Conservation (phyloP, 2,113 vertebrate species). For the Xenopus borealis region DNA sequence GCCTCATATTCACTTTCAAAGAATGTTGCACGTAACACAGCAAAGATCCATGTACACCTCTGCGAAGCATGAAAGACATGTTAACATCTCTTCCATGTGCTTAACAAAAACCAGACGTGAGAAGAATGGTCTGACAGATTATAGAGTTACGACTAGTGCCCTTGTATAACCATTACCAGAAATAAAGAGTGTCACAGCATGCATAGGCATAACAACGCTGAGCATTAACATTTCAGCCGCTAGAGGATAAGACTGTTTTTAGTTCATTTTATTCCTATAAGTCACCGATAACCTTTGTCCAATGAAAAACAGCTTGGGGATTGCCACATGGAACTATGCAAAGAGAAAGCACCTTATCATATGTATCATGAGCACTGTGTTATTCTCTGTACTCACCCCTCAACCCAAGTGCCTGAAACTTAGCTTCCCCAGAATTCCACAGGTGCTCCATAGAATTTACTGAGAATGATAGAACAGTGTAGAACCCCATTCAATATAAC, state of each 20-base stretch:
- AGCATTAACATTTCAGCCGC: background rate
- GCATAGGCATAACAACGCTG: conserved; percentile 1
- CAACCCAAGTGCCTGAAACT: background rate
- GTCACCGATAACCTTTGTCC: background rate
- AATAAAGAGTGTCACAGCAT: conserved; percentile 13
- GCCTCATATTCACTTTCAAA: background rate
- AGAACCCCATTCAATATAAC: too few species aligned
- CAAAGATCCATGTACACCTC: background rate
- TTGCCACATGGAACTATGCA: background rate
- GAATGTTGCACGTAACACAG: background rate
- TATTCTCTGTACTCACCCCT: background rate
- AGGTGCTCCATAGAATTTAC: too few species aligned
- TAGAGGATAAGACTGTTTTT: conserved; percentile 3
- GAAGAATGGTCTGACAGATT: conserved; percentile 11
- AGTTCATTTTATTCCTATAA: background rate
- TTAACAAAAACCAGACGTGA: conserved; percentile 28
- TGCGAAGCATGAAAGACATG: conserved; percentile 18
- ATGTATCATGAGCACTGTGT: background rate
- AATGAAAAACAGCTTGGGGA: background rate
- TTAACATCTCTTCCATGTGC: conserved; percentile 12
- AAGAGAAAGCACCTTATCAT: background rate
- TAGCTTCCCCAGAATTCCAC: too few species aligned
- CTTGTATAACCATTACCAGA: conserved; percentile 29
- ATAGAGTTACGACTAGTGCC: conserved; percentile 13
- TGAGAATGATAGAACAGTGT: too few species aligned